These are phyloP conservation scores for Tanaodytes sp. DNA, from an alignment of 2,888 invertebrate genomes.

Conservation along the genomic window DNA sequence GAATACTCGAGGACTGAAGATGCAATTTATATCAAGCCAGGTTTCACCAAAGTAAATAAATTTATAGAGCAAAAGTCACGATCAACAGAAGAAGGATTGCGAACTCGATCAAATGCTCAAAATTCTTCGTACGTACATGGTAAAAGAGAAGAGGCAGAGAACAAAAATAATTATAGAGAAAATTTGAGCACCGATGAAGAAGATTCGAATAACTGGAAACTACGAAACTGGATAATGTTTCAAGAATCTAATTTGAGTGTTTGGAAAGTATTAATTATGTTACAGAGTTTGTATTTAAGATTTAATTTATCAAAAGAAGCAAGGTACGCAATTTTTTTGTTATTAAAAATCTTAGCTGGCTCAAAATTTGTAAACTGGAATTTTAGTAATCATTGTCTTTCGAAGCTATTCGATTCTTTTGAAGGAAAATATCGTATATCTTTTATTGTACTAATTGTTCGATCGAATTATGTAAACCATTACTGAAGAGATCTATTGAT, in stretches of 20 bases:
- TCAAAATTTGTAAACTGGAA: slow-evolving; percentile 4
- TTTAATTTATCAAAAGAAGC: slow-evolving; percentile 4
- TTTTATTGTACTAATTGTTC: slow-evolving; percentile 9
- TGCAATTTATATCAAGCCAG: too few relatives aligned
- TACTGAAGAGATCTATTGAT: neutral
- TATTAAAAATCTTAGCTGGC: slow-evolving; percentile 12
- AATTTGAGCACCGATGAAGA: too few relatives aligned
- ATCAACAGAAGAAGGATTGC: too few relatives aligned
- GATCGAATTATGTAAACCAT: slow-evolving; percentile 1
- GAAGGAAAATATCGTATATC: slow-evolving; percentile 1
- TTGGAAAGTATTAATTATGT: slow-evolving; percentile 1
- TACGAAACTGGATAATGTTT: slow-evolving; percentile 8
- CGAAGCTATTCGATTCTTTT: neutral
- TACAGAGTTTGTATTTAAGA: slow-evolving; percentile 4
- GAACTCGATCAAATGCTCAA: too few relatives aligned
- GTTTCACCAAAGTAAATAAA: too few relatives aligned
- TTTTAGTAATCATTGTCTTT: slow-evolving; percentile 13
- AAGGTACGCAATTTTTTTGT: slow-evolving; percentile 1
- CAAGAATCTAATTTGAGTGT: neutral
- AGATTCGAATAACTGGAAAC: too few relatives aligned
- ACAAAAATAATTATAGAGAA: too few relatives aligned
- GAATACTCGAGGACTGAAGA: too few relatives aligned
- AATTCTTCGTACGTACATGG: too few relatives aligned
- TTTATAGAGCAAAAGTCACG: too few relatives aligned
- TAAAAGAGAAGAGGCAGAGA: too few relatives aligned